Conservation (phyloP, 2,113 vertebrate genomes). For the Cercocebus atys region DNA sequence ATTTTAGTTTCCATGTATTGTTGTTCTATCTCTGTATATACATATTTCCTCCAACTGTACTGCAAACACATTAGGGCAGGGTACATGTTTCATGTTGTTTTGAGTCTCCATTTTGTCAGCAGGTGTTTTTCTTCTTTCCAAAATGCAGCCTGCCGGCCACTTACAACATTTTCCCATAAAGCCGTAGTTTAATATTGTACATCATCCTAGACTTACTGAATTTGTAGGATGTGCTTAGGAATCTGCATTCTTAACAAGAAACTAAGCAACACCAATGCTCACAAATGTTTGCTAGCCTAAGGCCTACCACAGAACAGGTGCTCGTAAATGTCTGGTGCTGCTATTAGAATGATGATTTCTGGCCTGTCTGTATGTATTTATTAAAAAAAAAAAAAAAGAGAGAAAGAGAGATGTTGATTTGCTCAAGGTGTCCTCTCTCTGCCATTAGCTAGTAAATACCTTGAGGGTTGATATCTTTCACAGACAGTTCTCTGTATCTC, state of each 20-base stretch:
- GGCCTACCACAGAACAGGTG: background rate
- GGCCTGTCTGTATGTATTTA: background rate
- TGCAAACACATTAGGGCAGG: background rate
- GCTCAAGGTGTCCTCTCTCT: background rate
- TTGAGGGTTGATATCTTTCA: background rate
- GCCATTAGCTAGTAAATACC: background rate
- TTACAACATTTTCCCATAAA: background rate
- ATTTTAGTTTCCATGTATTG: background rate
- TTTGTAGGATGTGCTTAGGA: background rate
- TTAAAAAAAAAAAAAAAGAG: slow-evolving; percentile 24
- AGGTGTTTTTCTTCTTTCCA: background rate
- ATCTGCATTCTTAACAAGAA: background rate
- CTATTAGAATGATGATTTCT: background rate
- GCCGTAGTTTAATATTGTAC: background rate
- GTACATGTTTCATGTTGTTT: background rate
- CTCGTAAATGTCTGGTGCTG: background rate
- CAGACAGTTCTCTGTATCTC: background rate
- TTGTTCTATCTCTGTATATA: background rate
- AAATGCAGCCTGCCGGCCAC: background rate
- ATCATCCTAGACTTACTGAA: background rate
- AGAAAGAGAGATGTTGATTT: background rate
- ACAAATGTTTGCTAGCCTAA: background rate
- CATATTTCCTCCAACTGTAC: background rate
- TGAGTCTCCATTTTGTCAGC: background rate
- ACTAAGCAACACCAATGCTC: background rate